Evolutionary conservation across 2,113 vertebrate genomes (phyloP).

Genomic region (Ondatra zibethicus): DNA sequence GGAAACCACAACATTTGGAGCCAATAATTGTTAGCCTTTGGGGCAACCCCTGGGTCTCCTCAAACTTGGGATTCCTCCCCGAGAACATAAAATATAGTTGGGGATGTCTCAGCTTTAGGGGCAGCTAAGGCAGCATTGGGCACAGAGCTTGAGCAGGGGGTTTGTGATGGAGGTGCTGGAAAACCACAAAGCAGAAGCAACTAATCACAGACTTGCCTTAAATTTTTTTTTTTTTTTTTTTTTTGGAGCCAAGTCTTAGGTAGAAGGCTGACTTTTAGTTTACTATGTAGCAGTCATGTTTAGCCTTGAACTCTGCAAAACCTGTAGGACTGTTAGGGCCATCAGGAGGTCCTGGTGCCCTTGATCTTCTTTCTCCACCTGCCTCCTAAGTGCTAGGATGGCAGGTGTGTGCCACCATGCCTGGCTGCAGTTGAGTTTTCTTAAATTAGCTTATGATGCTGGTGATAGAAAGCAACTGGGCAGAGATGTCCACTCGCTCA

Average conservation of each 20-base stretch:
- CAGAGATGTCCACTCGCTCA: not conserved
- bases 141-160: not conserved
- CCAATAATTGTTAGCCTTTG: slow-evolving; percentile 30
- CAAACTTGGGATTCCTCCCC: not conserved
- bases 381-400: not conserved
- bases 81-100: not conserved
- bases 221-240: not conserved
- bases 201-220: not conserved
- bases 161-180: not conserved
- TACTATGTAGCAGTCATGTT: not conserved
- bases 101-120: not conserved
- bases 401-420: not conserved
- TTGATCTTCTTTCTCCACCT: not conserved
- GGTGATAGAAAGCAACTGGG: not conserved
- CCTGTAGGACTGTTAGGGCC: not conserved
- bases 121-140: not conserved
- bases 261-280: not conserved
- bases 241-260: not conserved
- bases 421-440: not conserved
- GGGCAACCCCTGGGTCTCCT: not conserved
- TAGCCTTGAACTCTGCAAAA: not conserved
- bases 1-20: not conserved
- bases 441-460: too few relatives aligned
- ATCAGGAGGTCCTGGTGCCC: not conserved
- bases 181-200: not conserved